Evolutionary conservation across 2,888 invertebrate genomes (phyloP).

Genomic region (Drosophila infuscata): DNA sequence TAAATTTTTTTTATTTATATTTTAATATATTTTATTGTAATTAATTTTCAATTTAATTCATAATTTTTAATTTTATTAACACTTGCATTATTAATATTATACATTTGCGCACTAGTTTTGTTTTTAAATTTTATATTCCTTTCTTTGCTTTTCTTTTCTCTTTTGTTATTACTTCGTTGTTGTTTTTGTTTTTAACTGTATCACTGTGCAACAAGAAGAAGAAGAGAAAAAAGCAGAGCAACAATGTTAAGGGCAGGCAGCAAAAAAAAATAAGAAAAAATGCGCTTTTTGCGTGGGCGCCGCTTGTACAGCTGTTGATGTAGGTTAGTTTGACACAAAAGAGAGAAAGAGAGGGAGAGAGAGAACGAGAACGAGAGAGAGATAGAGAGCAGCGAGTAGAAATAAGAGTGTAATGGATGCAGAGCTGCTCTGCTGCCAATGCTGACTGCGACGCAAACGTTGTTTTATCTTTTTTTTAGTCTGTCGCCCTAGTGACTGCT

Average conservation of each 20-base stretch:
- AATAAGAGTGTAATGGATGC: constrained; percentile 12
- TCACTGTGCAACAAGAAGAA: constrained; percentile 23
- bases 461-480: constrained; percentile 42
- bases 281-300: constrained; percentile 55
- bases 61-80: not conserved
- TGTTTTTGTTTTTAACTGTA: constrained; percentile 13
- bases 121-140: not conserved
- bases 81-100: constrained; percentile 27
- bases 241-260: constrained; percentile 33
- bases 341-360: constrained; percentile 5
- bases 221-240: constrained; percentile 18
- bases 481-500: constrained; percentile 81
- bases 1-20: not conserved
- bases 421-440: constrained; percentile 17
- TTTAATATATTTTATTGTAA: not conserved
- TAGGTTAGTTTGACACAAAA: constrained; percentile 79
- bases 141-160: not conserved
- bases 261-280: constrained; percentile 17
- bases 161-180: constrained; percentile 1
- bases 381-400: constrained; percentile 7
- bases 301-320: constrained; percentile 81
- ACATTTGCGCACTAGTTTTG: constrained; percentile 1
- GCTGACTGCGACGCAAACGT: constrained; percentile 9
- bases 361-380: not conserved
- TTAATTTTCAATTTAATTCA: not conserved